Conservation (phyloP, 2,888 invertebrate species). For the Drosophila pegasa region DNA sequence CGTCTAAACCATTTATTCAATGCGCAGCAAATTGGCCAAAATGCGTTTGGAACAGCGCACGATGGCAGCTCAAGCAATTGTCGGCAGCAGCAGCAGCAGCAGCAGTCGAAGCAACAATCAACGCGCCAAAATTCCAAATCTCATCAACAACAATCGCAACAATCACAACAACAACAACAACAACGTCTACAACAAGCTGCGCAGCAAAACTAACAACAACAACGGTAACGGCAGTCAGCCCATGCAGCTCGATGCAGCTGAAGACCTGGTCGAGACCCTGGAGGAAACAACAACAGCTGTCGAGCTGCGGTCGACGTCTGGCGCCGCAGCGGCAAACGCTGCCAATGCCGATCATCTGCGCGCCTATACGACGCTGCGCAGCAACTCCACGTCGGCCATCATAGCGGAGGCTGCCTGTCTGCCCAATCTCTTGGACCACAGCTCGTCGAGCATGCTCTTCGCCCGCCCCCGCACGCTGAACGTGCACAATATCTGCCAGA, state of each 20-base stretch:
- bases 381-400: slow-evolving; percentile 81
- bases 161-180: slow-evolving; percentile 34
- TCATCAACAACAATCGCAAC: slow-evolving; percentile 48
- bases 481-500: slow-evolving; percentile 82
- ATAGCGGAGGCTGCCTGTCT: slow-evolving; percentile 56
- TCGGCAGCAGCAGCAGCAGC: slow-evolving; percentile 26
- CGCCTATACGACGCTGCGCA: slow-evolving; percentile 70
- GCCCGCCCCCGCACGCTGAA: slow-evolving; percentile 83
- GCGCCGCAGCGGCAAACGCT: not conserved
- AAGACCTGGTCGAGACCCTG: slow-evolving; percentile 47
- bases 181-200: slow-evolving; percentile 23
- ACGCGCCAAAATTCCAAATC: slow-evolving; percentile 46
- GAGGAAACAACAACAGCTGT: slow-evolving; percentile 67
- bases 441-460: slow-evolving; percentile 60
- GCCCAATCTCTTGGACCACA: slow-evolving; percentile 44
- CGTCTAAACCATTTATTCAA: slow-evolving; percentile 27
- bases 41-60: slow-evolving; percentile 71
- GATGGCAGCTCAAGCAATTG: slow-evolving; percentile 39
- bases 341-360: slow-evolving; percentile 25
- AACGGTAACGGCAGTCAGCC: slow-evolving; percentile 12
- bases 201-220: slow-evolving; percentile 12
- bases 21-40: slow-evolving; percentile 47
- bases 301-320: slow-evolving; percentile 57
- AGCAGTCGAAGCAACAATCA: slow-evolving; percentile 35
- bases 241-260: slow-evolving; percentile 45